These are phyloP conservation scores for Megalonaias nervosa DNA, from an alignment of 1,140 invertebrate genomes.

Conservation along the genomic window DNA sequence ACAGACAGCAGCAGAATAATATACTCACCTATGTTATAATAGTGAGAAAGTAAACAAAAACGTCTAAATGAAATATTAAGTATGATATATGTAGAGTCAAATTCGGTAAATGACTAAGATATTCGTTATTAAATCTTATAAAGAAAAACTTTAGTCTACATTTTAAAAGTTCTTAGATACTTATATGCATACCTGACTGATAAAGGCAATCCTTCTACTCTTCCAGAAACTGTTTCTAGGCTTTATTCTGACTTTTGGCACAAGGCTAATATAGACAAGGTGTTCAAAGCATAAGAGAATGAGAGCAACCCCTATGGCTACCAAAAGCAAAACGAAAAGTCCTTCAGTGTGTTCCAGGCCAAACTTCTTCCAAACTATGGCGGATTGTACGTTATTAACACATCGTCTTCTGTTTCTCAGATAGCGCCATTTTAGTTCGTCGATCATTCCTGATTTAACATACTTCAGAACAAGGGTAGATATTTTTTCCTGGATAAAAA, in stretches of 20 bases:
- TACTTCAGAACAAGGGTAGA: slow-evolving; percentile 32
- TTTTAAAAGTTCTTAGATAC: too few relatives aligned
- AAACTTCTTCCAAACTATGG: slow-evolving; percentile 20
- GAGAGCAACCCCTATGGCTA: slow-evolving; percentile 84
- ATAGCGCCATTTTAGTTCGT: slow-evolving; percentile 45
- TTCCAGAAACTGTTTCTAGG: slow-evolving; percentile 90
- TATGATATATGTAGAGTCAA: too few relatives aligned
- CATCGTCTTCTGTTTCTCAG: slow-evolving; percentile 23
- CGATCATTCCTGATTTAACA: slow-evolving; percentile 42
- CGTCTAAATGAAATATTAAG: too few relatives aligned
- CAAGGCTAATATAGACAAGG: slow-evolving; percentile 85
- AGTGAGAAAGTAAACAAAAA: too few relatives aligned
- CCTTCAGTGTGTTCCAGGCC: slow-evolving; percentile 69
- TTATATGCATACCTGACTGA: slow-evolving; percentile 81
- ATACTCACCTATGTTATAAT: too few relatives aligned
- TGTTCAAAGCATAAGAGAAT: slow-evolving; percentile 89
- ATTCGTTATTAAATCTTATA: too few relatives aligned
- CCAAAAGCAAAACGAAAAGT: slow-evolving; percentile 86
- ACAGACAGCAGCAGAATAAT: too few relatives aligned
- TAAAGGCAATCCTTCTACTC: slow-evolving; percentile 92
- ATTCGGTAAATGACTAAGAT: too few relatives aligned
- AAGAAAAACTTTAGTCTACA: too few relatives aligned
- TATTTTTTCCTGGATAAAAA: slow-evolving; percentile 7
- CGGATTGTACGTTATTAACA: neutral
- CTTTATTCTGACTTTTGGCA: slow-evolving; percentile 84